Conservation (phyloP, 1,140 invertebrate genomes). For the Lasioglossum baleicum region DNA sequence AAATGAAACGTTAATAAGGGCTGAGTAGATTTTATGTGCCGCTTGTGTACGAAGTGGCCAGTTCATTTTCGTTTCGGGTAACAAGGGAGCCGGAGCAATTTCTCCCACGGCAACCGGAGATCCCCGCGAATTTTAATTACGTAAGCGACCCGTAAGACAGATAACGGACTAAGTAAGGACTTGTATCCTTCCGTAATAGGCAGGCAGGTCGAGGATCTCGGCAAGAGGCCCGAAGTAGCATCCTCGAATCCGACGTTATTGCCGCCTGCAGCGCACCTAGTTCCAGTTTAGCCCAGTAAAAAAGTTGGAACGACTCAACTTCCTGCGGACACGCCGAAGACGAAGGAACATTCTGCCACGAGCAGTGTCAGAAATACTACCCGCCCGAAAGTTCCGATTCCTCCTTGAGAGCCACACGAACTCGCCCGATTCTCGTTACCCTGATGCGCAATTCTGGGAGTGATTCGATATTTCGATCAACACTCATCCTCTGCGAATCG, state of each 20-base stretch:
- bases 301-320: conserved; percentile 19
- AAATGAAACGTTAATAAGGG: background rate
- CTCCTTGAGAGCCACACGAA: background rate
- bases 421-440: background rate
- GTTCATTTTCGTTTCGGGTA: background rate
- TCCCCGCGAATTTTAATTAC: conserved; percentile 31
- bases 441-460: background rate
- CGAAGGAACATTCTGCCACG: background rate
- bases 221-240: background rate
- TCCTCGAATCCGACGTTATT: background rate
- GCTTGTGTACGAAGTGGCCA: too few relatives aligned
- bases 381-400: background rate
- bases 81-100: background rate
- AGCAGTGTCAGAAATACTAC: background rate
- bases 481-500: too few relatives aligned
- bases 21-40: background rate
- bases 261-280: background rate
- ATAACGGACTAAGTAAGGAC: background rate
- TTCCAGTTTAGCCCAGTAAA: conserved; percentile 11
- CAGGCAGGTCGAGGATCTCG: background rate
- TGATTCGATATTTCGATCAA: background rate
- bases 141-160: background rate
- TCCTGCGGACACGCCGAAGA: background rate
- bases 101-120: background rate
- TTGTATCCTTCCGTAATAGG: background rate